Evolutionary conservation across 2,113 vertebrate species (phyloP).

Genomic region (Recurvirostra avosetta): DNA sequence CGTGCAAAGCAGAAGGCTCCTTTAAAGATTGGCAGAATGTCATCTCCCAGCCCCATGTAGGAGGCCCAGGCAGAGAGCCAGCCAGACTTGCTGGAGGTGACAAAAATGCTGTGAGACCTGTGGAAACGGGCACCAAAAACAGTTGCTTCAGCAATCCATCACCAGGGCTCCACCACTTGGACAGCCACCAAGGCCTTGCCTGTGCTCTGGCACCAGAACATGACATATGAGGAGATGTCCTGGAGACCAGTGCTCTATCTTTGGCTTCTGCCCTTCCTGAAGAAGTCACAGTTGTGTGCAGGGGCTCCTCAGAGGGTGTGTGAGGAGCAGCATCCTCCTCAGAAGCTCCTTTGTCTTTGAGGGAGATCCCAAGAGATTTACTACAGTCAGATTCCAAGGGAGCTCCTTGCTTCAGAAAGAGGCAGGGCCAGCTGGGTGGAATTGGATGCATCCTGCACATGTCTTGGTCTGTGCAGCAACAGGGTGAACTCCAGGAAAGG

Average conservation of each 20-base stretch:
- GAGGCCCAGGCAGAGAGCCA: background rate
- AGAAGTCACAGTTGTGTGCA: background rate
- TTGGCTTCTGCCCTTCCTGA: background rate
- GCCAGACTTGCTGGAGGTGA: background rate
- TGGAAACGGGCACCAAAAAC: background rate
- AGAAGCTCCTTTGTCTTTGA: background rate
- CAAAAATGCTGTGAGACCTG: background rate
- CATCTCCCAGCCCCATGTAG: background rate
- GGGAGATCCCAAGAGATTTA: background rate
- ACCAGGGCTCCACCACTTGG: background rate
- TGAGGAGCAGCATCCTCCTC: background rate
- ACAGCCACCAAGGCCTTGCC: background rate
- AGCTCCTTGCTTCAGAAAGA: background rate
- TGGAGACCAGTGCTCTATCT: background rate
- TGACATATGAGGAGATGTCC: background rate
- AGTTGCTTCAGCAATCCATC: background rate
- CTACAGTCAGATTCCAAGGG: background rate
- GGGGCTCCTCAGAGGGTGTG: background rate
- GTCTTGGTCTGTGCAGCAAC: background rate
- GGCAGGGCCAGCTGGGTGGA: background rate
- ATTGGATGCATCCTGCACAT: rapidly evolving
- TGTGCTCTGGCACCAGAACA: background rate
- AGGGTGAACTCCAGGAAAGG: background rate
- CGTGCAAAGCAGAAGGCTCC: rapidly evolving
- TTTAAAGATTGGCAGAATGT: background rate